Percentiles rank a stretch among this genome's conserved stretches.
Conservation (phyloP, 2,113 vertebrate species). For the Percina caprodes region DNA sequence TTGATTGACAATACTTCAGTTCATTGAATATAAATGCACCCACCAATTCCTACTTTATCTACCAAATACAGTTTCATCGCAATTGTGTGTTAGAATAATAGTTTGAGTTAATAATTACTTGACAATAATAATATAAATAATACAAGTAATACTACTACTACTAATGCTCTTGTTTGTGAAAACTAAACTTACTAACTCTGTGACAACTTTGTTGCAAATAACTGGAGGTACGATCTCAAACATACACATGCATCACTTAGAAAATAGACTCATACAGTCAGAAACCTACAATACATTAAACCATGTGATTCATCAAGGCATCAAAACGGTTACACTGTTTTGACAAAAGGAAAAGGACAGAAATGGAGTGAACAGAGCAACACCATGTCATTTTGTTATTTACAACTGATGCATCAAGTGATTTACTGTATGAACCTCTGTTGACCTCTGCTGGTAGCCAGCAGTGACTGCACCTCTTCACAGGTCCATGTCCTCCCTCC, state of each 20-base stretch:
- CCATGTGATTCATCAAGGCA: not conserved
- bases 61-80: constrained; percentile 25
- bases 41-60: constrained; percentile 10
- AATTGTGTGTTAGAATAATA: not conserved
- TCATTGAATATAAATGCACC: constrained; percentile 12
- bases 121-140: not conserved
- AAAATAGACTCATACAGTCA: not conserved
- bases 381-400: not conserved
- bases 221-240: no score
- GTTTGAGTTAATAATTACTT: not conserved
- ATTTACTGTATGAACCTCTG: constrained; percentile 6
- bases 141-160: not conserved
- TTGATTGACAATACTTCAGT: not conserved
- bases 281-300: not conserved
- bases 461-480: not conserved
- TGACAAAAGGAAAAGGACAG: not conserved
- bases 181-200: not conserved
- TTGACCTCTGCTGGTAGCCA: constrained; percentile 40
- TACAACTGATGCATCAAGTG: not conserved
- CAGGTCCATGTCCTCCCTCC: not conserved
- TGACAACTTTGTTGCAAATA: not conserved
- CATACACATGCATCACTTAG: not conserved
- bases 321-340: not conserved
- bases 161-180: not conserved
- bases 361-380: not conserved